A percentile compares a stretch with the other conserved stretches of the same genome.
phyloP scores from a whole-genome alignment of 2,113 vertebrate species.

The Amphiprion ocellaris region DNA sequence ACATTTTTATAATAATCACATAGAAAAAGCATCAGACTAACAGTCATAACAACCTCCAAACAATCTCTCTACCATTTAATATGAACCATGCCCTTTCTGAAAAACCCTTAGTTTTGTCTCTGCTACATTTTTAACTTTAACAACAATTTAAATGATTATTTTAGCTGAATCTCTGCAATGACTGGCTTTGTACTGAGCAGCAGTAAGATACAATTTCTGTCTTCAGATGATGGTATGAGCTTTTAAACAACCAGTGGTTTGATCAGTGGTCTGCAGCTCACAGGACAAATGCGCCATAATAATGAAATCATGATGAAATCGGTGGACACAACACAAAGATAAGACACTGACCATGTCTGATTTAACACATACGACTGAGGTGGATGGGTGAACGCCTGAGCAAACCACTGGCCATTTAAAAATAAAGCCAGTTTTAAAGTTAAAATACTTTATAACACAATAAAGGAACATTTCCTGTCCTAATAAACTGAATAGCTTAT shows the following conservation, averaged over 20 bases:
- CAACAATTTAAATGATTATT: no score
- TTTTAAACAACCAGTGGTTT: slow-evolving; percentile 69
- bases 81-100: no score
- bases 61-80: no score
- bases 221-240: no score
- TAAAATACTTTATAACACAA: neutral
- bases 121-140: no score
- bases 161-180: no score
- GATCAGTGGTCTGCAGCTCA: slow-evolving; percentile 46
- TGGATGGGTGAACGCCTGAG: slow-evolving; percentile 44
- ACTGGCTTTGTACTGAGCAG: no score
- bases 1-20: slow-evolving; percentile 30
- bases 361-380: slow-evolving; percentile 13
- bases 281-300: slow-evolving; percentile 24
- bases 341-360: slow-evolving; percentile 45
- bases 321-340: slow-evolving; percentile 12
- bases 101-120: no score
- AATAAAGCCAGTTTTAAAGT: neutral
- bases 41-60: neutral
- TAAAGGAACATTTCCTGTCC: no score
- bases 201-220: no score
- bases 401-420: slow-evolving; percentile 74
- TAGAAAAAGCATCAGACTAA: slow-evolving; percentile 19
- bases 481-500: no score
- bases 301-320: slow-evolving; percentile 4